phyloP scores from a whole-genome alignment of 1,140 invertebrate genomes.

The Onthophagus taurus region DNA sequence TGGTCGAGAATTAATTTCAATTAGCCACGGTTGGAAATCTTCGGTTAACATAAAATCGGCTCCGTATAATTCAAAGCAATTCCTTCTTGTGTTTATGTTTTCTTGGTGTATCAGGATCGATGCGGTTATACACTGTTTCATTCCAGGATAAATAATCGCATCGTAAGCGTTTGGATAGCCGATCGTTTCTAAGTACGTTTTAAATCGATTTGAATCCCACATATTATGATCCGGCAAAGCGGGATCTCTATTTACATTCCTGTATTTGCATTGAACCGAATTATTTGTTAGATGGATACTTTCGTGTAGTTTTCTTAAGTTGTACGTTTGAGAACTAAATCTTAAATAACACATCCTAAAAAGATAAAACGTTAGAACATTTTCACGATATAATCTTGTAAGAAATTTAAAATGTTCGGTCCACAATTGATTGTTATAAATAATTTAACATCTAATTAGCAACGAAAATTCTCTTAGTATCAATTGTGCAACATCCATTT shows the following conservation, averaged over 20 bases:
- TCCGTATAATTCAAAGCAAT: slow-evolving; percentile 83
- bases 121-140: slow-evolving; percentile 73
- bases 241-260: slow-evolving; percentile 49
- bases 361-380: background rate
- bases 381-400: background rate
- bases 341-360: slow-evolving; percentile 71
- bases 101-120: slow-evolving; percentile 71
- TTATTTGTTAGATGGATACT: slow-evolving; percentile 89
- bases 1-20: slow-evolving; percentile 89
- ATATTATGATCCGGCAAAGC: slow-evolving; percentile 71
- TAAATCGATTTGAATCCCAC: slow-evolving; percentile 76
- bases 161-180: slow-evolving; percentile 41
- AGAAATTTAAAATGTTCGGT: too few relatives aligned
- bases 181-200: slow-evolving; percentile 44
- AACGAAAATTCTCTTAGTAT: too few relatives aligned
- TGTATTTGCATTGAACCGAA: slow-evolving; percentile 77
- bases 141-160: slow-evolving; percentile 74
- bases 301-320: slow-evolving; percentile 72
- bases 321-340: slow-evolving; percentile 83
- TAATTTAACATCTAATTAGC: too few relatives aligned
- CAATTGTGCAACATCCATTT: too few relatives aligned
- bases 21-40: slow-evolving; percentile 79
- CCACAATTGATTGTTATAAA: too few relatives aligned
- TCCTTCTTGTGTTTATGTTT: slow-evolving; percentile 60
- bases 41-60: slow-evolving; percentile 86